A percentile compares a stretch with the other conserved stretches of the same genome.
These are phyloP conservation scores for Oikopleura dioica DNA, from an alignment of 23 tunicate species.

Conservation along the genomic window DNA sequence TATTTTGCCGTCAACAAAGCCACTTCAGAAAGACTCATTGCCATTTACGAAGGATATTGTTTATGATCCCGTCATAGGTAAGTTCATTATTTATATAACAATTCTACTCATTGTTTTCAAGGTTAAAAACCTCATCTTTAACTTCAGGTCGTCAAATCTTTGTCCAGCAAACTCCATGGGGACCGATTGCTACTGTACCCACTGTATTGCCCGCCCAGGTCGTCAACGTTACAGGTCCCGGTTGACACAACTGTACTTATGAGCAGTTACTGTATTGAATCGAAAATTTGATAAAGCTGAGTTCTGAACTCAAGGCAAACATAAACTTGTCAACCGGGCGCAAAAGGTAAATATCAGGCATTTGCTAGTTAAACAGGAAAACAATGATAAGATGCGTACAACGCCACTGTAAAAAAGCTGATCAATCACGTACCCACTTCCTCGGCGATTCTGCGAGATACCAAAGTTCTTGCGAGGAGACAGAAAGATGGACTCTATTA, in stretches of 20 bases:
- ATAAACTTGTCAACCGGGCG: no score
- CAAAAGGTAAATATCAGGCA: no score
- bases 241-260: no score
- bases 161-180: slow-evolving; percentile 1
- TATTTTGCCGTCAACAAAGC: background rate
- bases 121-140: no score
- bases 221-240: background rate
- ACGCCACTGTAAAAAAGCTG: slow-evolving; percentile 8
- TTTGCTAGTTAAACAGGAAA: no score
- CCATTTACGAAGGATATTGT: background rate
- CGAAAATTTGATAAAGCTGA: no score
- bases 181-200: slow-evolving; percentile 9
- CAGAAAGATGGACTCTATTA: background rate
- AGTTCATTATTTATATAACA: background rate
- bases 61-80: background rate
- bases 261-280: no score
- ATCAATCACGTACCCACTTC: slow-evolving; percentile 7
- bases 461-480: slow-evolving; percentile 3
- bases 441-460: slow-evolving; percentile 2
- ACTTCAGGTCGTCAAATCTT: background rate
- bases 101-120: background rate
- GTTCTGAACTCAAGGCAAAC: no score
- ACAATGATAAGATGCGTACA: slow-evolving; percentile 9
- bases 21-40: background rate
- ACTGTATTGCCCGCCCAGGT: background rate